A percentile compares a stretch with the other conserved stretches of the same genome.
phyloP scores from a whole-genome alignment of 2,888 invertebrate genomes.

The Fabriciana adippe region DNA sequence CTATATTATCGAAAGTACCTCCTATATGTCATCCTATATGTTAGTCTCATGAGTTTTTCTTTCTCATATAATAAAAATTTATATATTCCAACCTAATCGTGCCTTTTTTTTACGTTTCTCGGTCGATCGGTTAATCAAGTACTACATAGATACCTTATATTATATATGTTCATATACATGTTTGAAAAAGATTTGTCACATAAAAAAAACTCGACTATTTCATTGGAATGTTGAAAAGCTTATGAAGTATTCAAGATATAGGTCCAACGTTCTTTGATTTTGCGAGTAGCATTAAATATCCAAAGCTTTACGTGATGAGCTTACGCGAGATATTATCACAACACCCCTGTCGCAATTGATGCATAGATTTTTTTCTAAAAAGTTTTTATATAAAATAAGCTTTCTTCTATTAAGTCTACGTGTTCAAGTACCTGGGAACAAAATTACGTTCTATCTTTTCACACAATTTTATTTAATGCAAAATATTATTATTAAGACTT shows the following conservation, averaged over 20 bases:
- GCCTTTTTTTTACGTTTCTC: too few species aligned
- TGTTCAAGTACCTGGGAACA: background rate
- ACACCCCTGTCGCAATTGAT: constrained; percentile 1
- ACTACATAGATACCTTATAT: too few species aligned
- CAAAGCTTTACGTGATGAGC: constrained; percentile 32
- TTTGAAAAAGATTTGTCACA: background rate
- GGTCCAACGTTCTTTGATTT: constrained; percentile 33
- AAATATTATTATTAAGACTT: too few species aligned
- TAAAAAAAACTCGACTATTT: constrained; percentile 11
- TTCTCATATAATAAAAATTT: too few species aligned
- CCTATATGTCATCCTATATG: too few species aligned
- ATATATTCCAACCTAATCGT: too few species aligned
- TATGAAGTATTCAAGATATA: constrained; percentile 32
- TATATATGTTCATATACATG: too few species aligned
- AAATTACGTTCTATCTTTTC: too few species aligned
- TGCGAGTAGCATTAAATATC: constrained; percentile 33
- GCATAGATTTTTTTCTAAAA: constrained; percentile 2
- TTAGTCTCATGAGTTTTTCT: too few species aligned
- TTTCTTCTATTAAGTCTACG: background rate
- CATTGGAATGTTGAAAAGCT: constrained; percentile 20
- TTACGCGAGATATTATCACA: constrained; percentile 14
- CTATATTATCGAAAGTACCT: too few species aligned
- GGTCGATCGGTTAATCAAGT: too few species aligned
- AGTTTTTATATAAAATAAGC: background rate
- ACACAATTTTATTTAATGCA: background rate